Percentiles rank a stretch among this genome's conserved stretches.
Evolutionary conservation across 2,113 vertebrate genomes (phyloP).

Genomic region (Clupea harengus): DNA sequence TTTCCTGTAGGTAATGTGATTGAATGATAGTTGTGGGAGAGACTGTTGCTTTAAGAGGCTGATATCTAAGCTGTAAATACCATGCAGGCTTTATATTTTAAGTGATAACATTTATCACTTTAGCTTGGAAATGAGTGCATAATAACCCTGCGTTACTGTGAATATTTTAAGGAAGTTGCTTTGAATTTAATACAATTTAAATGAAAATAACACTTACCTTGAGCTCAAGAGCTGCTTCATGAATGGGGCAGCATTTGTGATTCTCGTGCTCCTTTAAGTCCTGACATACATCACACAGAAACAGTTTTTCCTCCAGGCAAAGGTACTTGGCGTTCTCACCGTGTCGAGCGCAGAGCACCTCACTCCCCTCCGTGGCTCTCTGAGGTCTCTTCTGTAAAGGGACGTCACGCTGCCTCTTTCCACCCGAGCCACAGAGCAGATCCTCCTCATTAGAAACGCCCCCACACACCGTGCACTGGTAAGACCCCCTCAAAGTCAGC

Average conservation of each 20-base stretch:
- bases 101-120: background rate
- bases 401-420: background rate
- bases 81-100: background rate
- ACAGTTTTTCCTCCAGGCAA: background rate
- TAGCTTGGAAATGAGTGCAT: no score
- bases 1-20: background rate
- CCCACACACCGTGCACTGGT: background rate
- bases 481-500: background rate
- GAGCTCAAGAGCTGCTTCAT: background rate
- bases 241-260: background rate
- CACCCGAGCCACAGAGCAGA: background rate
- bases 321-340: background rate
- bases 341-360: background rate
- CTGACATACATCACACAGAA: background rate
- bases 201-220: background rate
- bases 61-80: background rate
- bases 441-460: background rate
- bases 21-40: background rate
- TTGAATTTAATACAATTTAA: background rate
- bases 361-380: background rate
- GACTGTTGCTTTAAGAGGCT: background rate
- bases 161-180: no score
- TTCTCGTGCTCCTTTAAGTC: background rate
- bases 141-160: no score
- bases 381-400: background rate